A percentile compares a stretch with the other conserved stretches of the same genome.
Evolutionary conservation across 1,140 invertebrate species (phyloP).

Genomic region (Bombus fervidus): DNA sequence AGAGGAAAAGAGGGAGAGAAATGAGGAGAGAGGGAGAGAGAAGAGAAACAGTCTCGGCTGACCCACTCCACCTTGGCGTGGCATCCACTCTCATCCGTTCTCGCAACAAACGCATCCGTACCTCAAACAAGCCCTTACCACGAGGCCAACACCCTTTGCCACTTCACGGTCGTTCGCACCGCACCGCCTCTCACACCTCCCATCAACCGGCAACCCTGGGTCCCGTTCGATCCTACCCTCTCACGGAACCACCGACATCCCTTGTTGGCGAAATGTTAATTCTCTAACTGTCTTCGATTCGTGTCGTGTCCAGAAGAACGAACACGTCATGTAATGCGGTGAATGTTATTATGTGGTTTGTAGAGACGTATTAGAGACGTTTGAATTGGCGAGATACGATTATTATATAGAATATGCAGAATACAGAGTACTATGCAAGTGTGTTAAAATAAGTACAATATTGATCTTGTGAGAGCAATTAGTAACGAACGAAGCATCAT

Average conservation of each 20-base stretch:
- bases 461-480: no score
- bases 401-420: background rate
- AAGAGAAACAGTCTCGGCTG: conserved; percentile 21
- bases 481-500: no score
- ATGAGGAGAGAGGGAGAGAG: background rate
- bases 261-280: conserved; percentile 40
- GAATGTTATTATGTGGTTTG: background rate
- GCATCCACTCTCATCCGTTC: conserved; percentile 51
- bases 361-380: background rate
- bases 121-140: conserved; percentile 46
- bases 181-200: conserved; percentile 17
- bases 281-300: conserved; percentile 23
- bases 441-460: no score
- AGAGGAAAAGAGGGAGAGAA: no score
- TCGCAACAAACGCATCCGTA: conserved; percentile 55
- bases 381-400: background rate
- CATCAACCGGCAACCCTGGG: background rate
- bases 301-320: background rate
- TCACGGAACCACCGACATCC: conserved; percentile 8
- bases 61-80: conserved; percentile 42
- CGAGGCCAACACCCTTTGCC: conserved; percentile 27
- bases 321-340: background rate
- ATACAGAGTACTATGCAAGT: no score
- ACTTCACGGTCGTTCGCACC: conserved; percentile 46
- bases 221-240: conserved; percentile 9